These are phyloP conservation scores for Rhinophrynus dorsalis DNA, from an alignment of 2,797 vertebrate genomes.

Conservation along the genomic window DNA sequence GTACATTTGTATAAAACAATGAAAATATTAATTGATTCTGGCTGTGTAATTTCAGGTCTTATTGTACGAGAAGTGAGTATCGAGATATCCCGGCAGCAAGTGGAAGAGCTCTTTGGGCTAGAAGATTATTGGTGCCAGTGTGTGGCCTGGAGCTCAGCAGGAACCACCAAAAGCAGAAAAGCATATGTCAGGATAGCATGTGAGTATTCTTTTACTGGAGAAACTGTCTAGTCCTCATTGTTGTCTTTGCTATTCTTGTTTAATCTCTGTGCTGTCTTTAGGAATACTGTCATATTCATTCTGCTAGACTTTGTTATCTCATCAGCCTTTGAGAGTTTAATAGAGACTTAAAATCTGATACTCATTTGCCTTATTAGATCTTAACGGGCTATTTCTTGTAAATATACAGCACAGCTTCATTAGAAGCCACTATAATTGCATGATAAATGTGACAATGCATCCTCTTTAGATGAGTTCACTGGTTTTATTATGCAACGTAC, in stretches of 20 bases:
- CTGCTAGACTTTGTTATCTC: background rate
- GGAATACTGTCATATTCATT: background rate
- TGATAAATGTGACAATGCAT: background rate
- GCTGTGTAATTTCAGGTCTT: constrained; percentile 77
- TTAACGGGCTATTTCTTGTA: background rate
- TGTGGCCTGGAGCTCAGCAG: constrained; percentile 96
- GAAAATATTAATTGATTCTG: background rate
- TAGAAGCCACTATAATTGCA: background rate
- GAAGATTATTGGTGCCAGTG: constrained; percentile 99
- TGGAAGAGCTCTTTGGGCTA: constrained; percentile 93
- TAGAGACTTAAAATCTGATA: background rate
- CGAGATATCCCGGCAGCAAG: constrained; percentile 97
- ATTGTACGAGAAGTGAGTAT: constrained; percentile 96
- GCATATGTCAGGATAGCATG: constrained; percentile 95
- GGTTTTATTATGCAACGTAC: background rate
- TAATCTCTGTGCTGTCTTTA: background rate
- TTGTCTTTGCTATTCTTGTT: background rate
- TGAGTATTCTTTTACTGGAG: constrained; percentile 74
- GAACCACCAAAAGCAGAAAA: constrained; percentile 96
- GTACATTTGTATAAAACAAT: background rate
- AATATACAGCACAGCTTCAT: background rate
- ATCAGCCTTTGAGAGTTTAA: too few relatives aligned
- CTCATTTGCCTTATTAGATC: background rate
- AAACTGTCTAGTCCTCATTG: too few relatives aligned
- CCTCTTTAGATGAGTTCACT: background rate